These are phyloP conservation scores for Leptinotarsa undecemlineata DNA, from an alignment of 1,140 invertebrate genomes.

Conservation along the genomic window DNA sequence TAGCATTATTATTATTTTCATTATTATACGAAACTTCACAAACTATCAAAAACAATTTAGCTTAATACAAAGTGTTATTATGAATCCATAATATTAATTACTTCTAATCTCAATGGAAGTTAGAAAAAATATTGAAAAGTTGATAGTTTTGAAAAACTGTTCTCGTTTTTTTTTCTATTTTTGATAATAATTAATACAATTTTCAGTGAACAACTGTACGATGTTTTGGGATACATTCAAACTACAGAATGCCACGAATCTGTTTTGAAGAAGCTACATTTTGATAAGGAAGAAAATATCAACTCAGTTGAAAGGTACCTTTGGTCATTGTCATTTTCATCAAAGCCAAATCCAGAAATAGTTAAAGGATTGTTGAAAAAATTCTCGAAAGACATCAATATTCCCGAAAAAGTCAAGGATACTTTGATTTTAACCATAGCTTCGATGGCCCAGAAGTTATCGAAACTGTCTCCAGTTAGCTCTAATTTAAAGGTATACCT, in stretches of 20 bases:
- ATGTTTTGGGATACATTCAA: slow-evolving; percentile 71
- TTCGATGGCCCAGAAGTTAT: slow-evolving; percentile 62
- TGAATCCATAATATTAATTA: neutral
- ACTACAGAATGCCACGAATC: slow-evolving; percentile 69
- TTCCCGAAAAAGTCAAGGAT: slow-evolving; percentile 64
- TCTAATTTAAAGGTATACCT: neutral
- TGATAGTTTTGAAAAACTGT: neutral
- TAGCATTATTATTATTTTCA: too few relatives aligned
- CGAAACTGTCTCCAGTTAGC: slow-evolving; percentile 31
- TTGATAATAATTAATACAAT: slow-evolving; percentile 7
- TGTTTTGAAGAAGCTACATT: slow-evolving; percentile 66
- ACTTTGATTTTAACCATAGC: slow-evolving; percentile 68
- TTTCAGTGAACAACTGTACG: slow-evolving; percentile 66
- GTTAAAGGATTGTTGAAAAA: slow-evolving; percentile 63
- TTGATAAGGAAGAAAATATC: slow-evolving; percentile 60
- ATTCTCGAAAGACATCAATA: slow-evolving; percentile 57
- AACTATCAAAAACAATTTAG: too few relatives aligned
- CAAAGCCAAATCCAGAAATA: slow-evolving; percentile 63
- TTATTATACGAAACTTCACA: too few relatives aligned
- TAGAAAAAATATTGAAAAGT: too few relatives aligned
- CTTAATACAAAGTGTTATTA: too few relatives aligned
- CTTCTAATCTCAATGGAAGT: neutral
- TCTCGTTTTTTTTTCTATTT: slow-evolving; percentile 8
- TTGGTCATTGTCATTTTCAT: slow-evolving; percentile 69
- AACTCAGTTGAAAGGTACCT: slow-evolving; percentile 74